These are phyloP conservation scores for Melopsittacus undulatus DNA, from an alignment of 2,797 vertebrate genomes.

Conservation along the genomic window DNA sequence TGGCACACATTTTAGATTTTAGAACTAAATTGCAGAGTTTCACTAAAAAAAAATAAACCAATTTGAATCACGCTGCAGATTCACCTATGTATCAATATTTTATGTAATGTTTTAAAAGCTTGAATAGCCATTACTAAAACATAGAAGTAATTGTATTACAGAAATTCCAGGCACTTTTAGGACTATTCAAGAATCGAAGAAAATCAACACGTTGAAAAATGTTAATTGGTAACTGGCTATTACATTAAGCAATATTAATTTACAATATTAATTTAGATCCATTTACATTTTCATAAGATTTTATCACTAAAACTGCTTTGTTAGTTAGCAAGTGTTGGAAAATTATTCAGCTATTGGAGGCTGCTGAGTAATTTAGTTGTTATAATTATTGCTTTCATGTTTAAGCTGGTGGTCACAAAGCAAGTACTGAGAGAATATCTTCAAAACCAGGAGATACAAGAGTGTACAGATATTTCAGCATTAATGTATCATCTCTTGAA, in stretches of 20 bases:
- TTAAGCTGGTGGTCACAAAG: constrained; percentile 53
- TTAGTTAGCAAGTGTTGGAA: constrained; percentile 44
- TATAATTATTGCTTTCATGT: constrained; percentile 65
- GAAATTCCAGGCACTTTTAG: background rate
- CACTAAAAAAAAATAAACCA: background rate
- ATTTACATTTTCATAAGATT: constrained; percentile 68
- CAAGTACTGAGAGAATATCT: constrained; percentile 12
- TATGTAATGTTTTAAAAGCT: background rate
- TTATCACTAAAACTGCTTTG: constrained; percentile 32
- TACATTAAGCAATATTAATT: constrained; percentile 62
- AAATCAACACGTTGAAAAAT: constrained; percentile 19
- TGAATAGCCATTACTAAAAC: background rate
- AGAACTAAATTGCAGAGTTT: background rate
- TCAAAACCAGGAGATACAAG: background rate
- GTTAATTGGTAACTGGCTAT: constrained; percentile 44
- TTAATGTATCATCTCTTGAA: background rate
- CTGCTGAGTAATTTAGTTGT: constrained; percentile 66
- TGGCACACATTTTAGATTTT: background rate
- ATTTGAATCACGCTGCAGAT: background rate
- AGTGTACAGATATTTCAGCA: background rate
- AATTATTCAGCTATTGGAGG: constrained; percentile 63
- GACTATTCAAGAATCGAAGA: background rate
- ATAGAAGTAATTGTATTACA: background rate
- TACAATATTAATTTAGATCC: constrained; percentile 52
- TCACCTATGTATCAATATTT: rapidly evolving